Conservation (phyloP, 2,113 vertebrate species). For the Baryphthengus martii region DNA sequence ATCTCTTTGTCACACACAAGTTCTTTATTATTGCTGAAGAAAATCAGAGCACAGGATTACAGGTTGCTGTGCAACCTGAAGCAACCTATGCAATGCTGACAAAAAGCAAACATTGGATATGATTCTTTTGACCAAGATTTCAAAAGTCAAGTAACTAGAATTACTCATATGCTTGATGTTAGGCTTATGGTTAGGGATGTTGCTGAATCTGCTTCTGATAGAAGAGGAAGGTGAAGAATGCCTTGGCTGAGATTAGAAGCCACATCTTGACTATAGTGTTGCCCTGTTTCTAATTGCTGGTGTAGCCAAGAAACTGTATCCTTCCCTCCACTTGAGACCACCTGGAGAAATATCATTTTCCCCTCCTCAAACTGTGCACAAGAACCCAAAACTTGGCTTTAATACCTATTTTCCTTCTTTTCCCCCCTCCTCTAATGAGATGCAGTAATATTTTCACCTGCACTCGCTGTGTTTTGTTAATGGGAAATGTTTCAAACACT, state of each 20-base stretch:
- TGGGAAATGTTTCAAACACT: slow-evolving; percentile 28
- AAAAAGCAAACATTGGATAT: neutral
- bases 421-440: neutral
- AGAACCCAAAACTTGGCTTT: slow-evolving; percentile 16
- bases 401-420: slow-evolving; percentile 31
- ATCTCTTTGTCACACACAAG: neutral
- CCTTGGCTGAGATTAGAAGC: neutral
- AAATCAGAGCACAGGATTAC: neutral
- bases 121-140: neutral
- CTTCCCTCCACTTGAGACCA: neutral
- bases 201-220: neutral
- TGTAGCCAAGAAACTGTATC: neutral
- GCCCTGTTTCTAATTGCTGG: neutral
- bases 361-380: neutral
- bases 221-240: neutral
- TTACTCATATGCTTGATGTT: neutral
- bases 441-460: slow-evolving; percentile 42
- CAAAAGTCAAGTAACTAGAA: neutral
- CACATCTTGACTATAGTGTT: neutral
- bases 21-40: neutral
- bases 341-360: slow-evolving; percentile 15
- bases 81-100: neutral
- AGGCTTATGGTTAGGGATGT: neutral
- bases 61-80: neutral
- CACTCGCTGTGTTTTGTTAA: slow-evolving; percentile 7